Evolutionary conservation across 2,797 vertebrate genomes (phyloP).

Genomic region (Epinephelus coioides): DNA sequence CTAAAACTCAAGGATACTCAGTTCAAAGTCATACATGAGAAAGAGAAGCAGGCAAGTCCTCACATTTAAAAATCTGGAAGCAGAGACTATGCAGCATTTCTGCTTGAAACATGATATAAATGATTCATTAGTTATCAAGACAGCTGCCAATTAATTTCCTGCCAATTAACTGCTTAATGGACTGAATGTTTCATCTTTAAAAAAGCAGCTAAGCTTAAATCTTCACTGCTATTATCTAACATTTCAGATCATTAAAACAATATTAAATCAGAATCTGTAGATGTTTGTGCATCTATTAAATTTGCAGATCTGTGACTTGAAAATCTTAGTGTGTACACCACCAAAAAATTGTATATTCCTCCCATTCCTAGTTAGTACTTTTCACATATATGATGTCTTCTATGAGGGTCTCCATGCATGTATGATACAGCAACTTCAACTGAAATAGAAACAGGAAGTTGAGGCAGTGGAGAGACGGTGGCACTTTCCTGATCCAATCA

Average conservation of each 20-base stretch:
- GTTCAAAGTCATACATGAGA: not conserved
- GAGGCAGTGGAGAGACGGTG: constrained; percentile 5
- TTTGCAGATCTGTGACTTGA: not conserved
- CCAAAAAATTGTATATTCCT: no score
- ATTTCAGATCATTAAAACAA: not conserved
- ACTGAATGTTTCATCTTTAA: not conserved
- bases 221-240: not conserved
- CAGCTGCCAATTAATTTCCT: not conserved
- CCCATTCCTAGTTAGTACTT: no score
- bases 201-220: not conserved
- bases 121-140: not conserved
- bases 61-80: not conserved
- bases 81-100: not conserved
- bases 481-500: constrained; percentile 15
- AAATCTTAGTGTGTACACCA: no score
- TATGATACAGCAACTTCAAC: not conserved
- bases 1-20: not conserved
- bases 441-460: not conserved
- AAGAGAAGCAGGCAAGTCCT: not conserved
- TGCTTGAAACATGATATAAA: not conserved
- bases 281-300: not conserved
- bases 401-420: not conserved
- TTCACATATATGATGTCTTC: not conserved
- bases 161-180: not conserved
- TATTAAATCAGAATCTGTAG: not conserved